phyloP scores from a whole-genome alignment of 2,888 invertebrate species.

The Sphinx pinastri region DNA sequence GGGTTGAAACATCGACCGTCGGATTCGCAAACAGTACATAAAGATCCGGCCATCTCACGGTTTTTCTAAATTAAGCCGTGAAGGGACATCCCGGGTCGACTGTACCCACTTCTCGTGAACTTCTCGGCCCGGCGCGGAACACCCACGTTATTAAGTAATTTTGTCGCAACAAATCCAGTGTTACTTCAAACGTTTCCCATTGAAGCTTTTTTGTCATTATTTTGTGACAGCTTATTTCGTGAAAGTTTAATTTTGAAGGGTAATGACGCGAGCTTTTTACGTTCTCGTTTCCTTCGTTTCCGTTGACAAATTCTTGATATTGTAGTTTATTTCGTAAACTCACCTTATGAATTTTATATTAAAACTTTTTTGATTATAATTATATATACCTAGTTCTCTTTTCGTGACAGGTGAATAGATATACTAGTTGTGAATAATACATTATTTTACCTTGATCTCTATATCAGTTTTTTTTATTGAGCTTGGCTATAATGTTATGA shows the following conservation, averaged over 20 bases:
- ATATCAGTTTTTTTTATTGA: too few relatives aligned
- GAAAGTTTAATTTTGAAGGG: constrained; percentile 47
- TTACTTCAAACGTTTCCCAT: constrained; percentile 54
- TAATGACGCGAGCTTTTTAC: constrained; percentile 19
- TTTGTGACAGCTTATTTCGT: constrained; percentile 52
- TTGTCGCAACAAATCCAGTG: constrained; percentile 65
- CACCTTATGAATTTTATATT: too few relatives aligned
- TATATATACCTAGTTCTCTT: too few relatives aligned
- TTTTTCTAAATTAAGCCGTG: constrained; percentile 77
- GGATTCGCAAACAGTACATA: constrained; percentile 77
- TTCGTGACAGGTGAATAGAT: too few relatives aligned
- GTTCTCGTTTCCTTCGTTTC: not conserved
- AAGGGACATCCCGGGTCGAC: constrained; percentile 65
- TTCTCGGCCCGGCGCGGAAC: constrained; percentile 40
- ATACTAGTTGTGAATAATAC: too few relatives aligned
- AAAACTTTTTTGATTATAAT: too few relatives aligned
- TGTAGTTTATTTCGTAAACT: not conserved
- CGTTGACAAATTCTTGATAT: too few relatives aligned
- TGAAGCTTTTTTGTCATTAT: constrained; percentile 21
- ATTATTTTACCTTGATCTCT: too few relatives aligned
- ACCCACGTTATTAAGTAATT: constrained; percentile 70
- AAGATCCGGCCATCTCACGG: constrained; percentile 72
- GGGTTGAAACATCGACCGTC: constrained; percentile 74
- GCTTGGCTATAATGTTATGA: too few relatives aligned
- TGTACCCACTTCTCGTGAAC: constrained; percentile 52